Evolutionary conservation across 1,140 invertebrate genomes (phyloP), one percentile per base, ranked within the genome.

Genomic region (Diorhabda sublineata): DNA sequence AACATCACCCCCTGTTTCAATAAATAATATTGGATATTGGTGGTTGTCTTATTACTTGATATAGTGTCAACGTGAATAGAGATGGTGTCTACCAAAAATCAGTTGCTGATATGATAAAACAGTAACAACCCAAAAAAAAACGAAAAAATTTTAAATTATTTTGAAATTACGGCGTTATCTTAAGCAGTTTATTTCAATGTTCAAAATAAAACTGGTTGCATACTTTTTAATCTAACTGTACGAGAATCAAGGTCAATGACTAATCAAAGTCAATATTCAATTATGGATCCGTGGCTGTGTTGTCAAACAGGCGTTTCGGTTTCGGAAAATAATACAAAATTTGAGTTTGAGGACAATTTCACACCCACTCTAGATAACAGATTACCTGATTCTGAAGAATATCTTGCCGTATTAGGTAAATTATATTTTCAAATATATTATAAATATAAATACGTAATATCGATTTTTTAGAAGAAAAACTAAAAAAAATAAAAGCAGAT

Each of bases 311-410:
- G 61, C 26, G 42, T 69, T 61, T 58, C 41, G 6, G 59, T 62
- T 71, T 59, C 52, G 66, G 65, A 73, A 47, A 59, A 11, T 69
- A 57, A 43, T 44, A 65, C 71, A 58, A 71, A 60, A 52, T 68
- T 69, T 63, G 71, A 76, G 72, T 85, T 85, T 61, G 84, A 85
- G 75, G 83, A 85, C 71, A 82, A 84, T 78, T 85, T 85, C 69
- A 75, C 70, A 59, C 73, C 79, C 52, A 59, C 64, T 44, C 61
- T 71, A 68, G 61, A 56, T 52, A 70, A 75, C 41, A 69, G 72
- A 65, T 66, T 82, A 75, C 73, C 83, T 66, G 67, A 78, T 81
- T 76, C 83, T 71, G 66, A 82, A 77, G 63, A 79, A 64, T 81
- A 81, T 69, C 71, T 84, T 73, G 59, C 79, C 71, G 67, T 75